Conservation (phyloP, 2,797 vertebrate species). For the Chelmon rostratus region DNA sequence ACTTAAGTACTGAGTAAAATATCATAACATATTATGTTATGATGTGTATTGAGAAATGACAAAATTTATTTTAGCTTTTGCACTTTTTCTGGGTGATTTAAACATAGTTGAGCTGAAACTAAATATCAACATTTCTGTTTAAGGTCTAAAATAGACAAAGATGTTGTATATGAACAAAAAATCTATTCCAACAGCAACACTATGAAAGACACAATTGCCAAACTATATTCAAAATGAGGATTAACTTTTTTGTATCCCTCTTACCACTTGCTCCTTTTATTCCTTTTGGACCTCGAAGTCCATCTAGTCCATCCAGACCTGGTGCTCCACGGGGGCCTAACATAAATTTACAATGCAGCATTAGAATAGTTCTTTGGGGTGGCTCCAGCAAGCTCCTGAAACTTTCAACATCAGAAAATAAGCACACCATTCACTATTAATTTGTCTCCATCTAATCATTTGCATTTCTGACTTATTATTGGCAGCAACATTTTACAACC, state of each 20-base stretch:
- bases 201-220: neutral
- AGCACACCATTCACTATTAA: neutral
- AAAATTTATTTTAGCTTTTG: neutral
- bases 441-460: neutral
- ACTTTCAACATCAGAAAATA: no score
- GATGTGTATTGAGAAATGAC: no score
- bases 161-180: neutral
- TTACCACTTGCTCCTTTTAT: constrained; percentile 71
- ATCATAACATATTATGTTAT: neutral
- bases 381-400: neutral
- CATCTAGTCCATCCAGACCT: constrained; percentile 76
- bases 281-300: constrained; percentile 73
- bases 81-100: neutral
- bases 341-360: constrained; percentile 27
- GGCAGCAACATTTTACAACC: neutral
- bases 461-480: neutral
- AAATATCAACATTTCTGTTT: neutral
- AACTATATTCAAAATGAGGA: neutral
- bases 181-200: neutral
- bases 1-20: constrained; percentile 12
- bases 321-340: constrained; percentile 64
- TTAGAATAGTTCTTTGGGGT: neutral
- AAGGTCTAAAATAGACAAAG: neutral
- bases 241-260: neutral
- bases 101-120: neutral